These are phyloP conservation scores for Phymatocera aterrima DNA, from an alignment of 2,888 invertebrate genomes.

Conservation along the genomic window DNA sequence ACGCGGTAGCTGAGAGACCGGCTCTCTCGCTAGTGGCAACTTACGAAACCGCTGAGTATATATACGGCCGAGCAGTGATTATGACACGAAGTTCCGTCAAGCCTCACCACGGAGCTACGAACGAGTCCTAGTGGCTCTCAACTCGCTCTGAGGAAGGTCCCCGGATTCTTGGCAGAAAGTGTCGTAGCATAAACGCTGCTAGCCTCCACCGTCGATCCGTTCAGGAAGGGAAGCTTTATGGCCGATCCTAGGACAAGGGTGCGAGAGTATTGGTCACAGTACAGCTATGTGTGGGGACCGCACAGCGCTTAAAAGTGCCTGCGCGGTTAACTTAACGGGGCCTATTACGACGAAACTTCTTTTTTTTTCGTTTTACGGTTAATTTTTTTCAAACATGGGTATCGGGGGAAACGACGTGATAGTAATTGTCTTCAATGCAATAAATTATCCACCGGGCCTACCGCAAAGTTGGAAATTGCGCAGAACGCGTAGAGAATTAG, in stretches of 20 bases:
- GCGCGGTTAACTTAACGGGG: conserved; percentile 65
- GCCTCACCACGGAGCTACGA: conserved; percentile 73
- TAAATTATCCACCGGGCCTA: background rate
- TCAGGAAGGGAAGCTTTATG: conserved; percentile 56
- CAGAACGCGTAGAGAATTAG: background rate
- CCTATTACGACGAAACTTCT: conserved; percentile 64
- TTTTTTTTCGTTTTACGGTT: background rate
- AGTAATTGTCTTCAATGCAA: too few species aligned
- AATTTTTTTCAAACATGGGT: background rate
- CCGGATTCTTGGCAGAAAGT: conserved; percentile 77
- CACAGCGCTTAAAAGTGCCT: conserved; percentile 18
- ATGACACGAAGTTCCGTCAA: conserved; percentile 66
- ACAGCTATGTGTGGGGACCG: conserved; percentile 62
- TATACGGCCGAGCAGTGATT: background rate
- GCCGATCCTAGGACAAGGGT: conserved; percentile 64
- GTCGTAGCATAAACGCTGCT: conserved; percentile 72
- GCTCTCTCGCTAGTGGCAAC: conserved; percentile 59
- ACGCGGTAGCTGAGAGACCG: background rate
- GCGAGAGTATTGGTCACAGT: conserved; percentile 68
- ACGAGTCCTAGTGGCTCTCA: conserved; percentile 72
- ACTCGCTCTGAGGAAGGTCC: conserved; percentile 76
- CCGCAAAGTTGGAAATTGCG: background rate
- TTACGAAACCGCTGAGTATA: conserved; percentile 45
- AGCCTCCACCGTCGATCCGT: conserved; percentile 68
- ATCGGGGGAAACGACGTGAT: background rate